Evolutionary conservation across 37 sponge, comb jelly and placozoan species (phyloP), one percentile per base, ranked within the genome.

Genomic region (Aphrocallistes beatrix): DNA sequence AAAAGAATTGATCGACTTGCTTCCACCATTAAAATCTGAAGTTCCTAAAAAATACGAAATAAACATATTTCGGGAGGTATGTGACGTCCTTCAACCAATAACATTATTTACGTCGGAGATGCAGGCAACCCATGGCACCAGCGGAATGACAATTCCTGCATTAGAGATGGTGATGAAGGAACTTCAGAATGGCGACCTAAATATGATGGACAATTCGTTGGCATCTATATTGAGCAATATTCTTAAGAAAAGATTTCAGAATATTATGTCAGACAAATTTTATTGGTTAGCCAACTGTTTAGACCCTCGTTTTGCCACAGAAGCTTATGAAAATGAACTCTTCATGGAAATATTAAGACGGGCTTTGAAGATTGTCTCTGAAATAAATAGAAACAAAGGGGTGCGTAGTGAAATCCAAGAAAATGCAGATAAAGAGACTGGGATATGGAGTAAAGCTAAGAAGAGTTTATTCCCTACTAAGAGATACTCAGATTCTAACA

Each of bases 391-490:
- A 19, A 60, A 25, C 75, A 60, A 19, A 25, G 34, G n/a, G 3
- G 75, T 19, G n/a, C 28, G n/a, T 19, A 60, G n/a, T 60, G n/a
- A 3, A 60, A 32, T 19, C 10, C 75, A 28, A 13, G 75, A 60
- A 25, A 13, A 16, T 13, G 45, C n/a, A 60, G 75, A 60, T 3
- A 19, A 19, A 19, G 75, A 60, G n/a, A 30, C 28, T 60, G 75
- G n/a, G n/a, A 8, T 25, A 25, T 60, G 28, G 10, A 60, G 10
- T 30, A 60, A 60, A 60, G 21, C 10, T 25, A 60, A 30, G 75
- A 60, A 60, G 75, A 60, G 75, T 60, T 6, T 60, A 60, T 60
- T 60, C n/a, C 75, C 75, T 60, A 30, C n/a, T 60, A 60, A 60
- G 75, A 60, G 75, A 30, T 60, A 25, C n/a, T 60, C 75, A 30